These are phyloP conservation scores for Sarcophaga caerulescens DNA, from an alignment of 2,888 invertebrate species.

Conservation along the genomic window DNA sequence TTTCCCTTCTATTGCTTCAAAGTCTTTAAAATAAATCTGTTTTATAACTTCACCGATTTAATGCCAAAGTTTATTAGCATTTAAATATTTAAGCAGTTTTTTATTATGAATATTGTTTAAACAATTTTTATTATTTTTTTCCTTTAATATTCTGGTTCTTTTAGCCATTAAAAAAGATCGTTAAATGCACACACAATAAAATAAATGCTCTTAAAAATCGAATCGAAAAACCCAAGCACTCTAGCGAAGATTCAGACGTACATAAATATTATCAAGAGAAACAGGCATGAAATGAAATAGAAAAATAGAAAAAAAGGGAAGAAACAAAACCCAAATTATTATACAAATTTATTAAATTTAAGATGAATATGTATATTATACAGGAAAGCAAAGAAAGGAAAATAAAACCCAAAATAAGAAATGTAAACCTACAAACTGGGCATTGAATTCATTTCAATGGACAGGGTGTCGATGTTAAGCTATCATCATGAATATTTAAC, in stretches of 20 bases:
- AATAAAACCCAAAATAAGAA: neutral
- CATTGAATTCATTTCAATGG: slow-evolving; percentile 45
- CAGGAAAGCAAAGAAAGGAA: neutral
- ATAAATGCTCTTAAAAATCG: slow-evolving; percentile 18
- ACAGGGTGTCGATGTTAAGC: slow-evolving; percentile 26
- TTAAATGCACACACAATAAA: slow-evolving; percentile 29
- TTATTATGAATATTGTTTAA: neutral
- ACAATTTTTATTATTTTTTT: neutral
- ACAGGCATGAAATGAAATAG: slow-evolving; percentile 1
- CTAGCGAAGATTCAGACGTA: neutral
- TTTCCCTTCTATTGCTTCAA: no score
- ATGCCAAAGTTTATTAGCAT: no score
- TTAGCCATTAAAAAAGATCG: neutral
- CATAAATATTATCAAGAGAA: neutral
- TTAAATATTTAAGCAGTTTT: no score
- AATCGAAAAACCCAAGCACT: neutral
- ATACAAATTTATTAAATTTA: slow-evolving; percentile 12
- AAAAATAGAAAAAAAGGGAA: neutral
- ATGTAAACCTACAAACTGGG: neutral
- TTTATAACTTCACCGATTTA: no score
- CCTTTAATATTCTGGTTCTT: neutral
- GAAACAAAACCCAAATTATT: neutral
- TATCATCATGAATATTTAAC: slow-evolving; percentile 37
- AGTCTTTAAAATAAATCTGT: no score
- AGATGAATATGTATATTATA: neutral